Percentiles rank a stretch among this genome's conserved stretches.
phyloP scores from a whole-genome alignment of 2,888 invertebrate genomes.

The Myopa tessellatipennis region DNA sequence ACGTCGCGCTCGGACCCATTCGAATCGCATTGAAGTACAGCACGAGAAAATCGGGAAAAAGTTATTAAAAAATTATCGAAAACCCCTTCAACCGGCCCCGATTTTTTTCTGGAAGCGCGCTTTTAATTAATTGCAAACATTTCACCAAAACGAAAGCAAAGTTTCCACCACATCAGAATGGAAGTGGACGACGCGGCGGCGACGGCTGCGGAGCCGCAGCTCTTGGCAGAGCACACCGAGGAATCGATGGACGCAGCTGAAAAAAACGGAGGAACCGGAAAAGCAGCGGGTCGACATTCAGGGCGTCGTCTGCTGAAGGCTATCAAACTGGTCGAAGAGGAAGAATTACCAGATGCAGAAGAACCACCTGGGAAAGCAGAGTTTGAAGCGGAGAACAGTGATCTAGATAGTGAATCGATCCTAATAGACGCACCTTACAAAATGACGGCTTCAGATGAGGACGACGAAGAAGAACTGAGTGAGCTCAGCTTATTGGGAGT shows the following conservation, averaged over 20 bases:
- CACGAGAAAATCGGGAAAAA: constrained; percentile 13
- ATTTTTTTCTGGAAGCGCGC: constrained; percentile 7
- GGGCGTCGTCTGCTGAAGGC: constrained; percentile 21
- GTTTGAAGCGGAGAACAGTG: neutral
- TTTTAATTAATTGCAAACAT: constrained; percentile 51
- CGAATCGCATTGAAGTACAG: constrained; percentile 20
- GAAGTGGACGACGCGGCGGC: constrained; percentile 54
- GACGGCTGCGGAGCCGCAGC: constrained; percentile 31
- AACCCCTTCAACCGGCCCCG: neutral
- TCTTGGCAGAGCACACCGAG: constrained; percentile 40
- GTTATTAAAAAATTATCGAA: neutral
- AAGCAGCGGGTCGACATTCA: constrained; percentile 4
- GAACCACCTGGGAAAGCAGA: neutral
- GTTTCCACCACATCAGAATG: constrained; percentile 58
- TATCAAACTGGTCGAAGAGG: constrained; percentile 8
- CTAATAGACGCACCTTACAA: constrained; percentile 25
- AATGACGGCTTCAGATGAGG: constrained; percentile 16
- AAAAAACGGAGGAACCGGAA: constrained; percentile 26
- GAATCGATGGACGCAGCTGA: constrained; percentile 21
- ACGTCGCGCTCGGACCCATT: constrained; percentile 24
- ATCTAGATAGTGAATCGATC: neutral
- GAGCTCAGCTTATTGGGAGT: neutral
- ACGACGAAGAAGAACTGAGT: constrained; percentile 33
- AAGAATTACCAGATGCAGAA: neutral
- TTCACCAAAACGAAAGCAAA: constrained; percentile 59